A percentile compares a stretch with the other conserved stretches of the same genome.
Evolutionary conservation across 2,888 invertebrate genomes (phyloP).

Genomic region (Tetropium fuscum): DNA sequence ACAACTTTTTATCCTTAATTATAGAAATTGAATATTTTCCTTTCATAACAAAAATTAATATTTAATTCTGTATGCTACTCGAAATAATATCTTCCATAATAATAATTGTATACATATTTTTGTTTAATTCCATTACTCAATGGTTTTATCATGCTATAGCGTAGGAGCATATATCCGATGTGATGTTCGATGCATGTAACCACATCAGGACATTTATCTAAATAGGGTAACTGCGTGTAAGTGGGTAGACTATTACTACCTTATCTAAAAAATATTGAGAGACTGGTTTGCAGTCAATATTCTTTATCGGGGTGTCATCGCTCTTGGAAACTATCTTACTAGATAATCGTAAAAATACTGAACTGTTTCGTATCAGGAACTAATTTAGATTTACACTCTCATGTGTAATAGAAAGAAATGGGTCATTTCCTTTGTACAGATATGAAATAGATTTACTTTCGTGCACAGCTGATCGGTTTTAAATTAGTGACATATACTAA

Average conservation of each 20-base stretch:
- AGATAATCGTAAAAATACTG: constrained; percentile 17
- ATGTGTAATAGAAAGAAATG: constrained; percentile 6
- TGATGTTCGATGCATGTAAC: constrained; percentile 20
- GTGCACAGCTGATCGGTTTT: background rate
- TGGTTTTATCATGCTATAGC: constrained; percentile 4
- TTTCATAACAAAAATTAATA: too few relatives aligned
- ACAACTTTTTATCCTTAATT: too few relatives aligned
- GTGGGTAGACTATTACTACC: constrained; percentile 21
- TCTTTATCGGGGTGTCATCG: constrained; percentile 21
- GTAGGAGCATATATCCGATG: constrained; percentile 6
- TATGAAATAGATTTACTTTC: too few relatives aligned
- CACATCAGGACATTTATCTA: constrained; percentile 22
- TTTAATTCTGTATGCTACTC: too few relatives aligned
- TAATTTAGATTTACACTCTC: constrained; percentile 13
- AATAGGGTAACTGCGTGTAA: constrained; percentile 26
- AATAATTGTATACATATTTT: too few relatives aligned
- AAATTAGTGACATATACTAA: background rate
- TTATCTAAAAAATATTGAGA: constrained; percentile 24
- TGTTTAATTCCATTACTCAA: background rate
- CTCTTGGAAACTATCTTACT: constrained; percentile 14
- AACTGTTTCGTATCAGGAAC: constrained; percentile 27
- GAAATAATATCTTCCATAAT: too few relatives aligned
- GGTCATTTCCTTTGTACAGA: too few relatives aligned
- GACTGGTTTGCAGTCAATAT: constrained; percentile 23
- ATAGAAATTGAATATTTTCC: too few relatives aligned